Evolutionary conservation across 2,113 vertebrate genomes (phyloP).

Genomic region (Anguilla japonica): DNA sequence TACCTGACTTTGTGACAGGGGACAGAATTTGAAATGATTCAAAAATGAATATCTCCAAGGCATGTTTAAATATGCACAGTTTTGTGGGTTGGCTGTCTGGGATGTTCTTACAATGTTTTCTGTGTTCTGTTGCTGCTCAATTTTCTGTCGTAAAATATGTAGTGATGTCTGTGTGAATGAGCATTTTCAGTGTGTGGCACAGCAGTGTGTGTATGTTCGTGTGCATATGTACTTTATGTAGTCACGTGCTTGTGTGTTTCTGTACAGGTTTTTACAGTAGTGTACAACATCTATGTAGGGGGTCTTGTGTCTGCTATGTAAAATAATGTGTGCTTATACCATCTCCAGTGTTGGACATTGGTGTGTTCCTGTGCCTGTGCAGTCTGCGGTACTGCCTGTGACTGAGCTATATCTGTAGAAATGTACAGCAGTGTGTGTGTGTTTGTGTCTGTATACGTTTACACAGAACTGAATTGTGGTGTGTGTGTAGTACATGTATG

Average conservation of each 20-base stretch:
- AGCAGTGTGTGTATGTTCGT: background rate
- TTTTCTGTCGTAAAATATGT: too few relatives aligned
- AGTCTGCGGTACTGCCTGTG: background rate
- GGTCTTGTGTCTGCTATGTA: slow-evolving; percentile 4
- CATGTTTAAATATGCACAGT: background rate
- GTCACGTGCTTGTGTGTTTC: background rate
- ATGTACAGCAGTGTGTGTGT: background rate
- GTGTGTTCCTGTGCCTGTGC: background rate
- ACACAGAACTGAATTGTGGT: background rate
- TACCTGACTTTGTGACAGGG: too few relatives aligned
- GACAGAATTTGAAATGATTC: too few relatives aligned
- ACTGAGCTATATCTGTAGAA: background rate
- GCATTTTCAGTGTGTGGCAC: background rate
- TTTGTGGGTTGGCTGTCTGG: background rate
- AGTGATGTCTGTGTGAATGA: background rate
- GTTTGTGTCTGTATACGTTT: background rate
- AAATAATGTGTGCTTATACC: background rate
- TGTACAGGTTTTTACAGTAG: background rate
- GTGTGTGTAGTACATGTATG: background rate
- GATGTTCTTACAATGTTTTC: background rate
- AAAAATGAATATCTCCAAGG: background rate
- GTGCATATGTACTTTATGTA: background rate
- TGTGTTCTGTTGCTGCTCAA: too few relatives aligned
- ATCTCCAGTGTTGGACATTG: background rate
- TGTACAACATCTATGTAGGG: background rate